Percentiles rank a stretch among this genome's conserved stretches.
These are phyloP conservation scores for Drosophila ambigua DNA, from an alignment of 1,140 invertebrate genomes.

Conservation along the genomic window DNA sequence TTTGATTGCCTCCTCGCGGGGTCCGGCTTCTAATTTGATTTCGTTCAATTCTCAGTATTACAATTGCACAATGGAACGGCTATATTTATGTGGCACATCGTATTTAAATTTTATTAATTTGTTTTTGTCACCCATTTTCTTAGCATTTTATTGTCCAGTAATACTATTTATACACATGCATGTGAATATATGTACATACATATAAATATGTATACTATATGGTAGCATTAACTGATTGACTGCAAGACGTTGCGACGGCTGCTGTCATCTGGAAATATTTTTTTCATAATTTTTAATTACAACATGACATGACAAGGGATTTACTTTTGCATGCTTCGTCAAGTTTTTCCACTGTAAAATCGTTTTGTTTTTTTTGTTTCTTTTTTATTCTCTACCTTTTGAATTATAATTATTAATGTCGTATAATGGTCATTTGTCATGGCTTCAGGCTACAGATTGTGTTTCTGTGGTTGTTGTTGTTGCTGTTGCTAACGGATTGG, in stretches of 20 bases:
- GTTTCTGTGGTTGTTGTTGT: conserved; percentile 21
- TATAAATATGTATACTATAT: not conserved
- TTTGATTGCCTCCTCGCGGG: conserved; percentile 29
- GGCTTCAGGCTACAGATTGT: conserved; percentile 38
- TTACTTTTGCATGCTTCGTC: conserved; percentile 57
- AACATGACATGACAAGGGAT: conserved; percentile 80
- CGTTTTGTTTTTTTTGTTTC: conserved; percentile 18
- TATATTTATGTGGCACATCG: conserved; percentile 38
- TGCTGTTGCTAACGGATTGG: conserved; percentile 40
- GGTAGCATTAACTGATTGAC: conserved; percentile 35
- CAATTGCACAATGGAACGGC: conserved; percentile 50
- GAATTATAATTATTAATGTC: conserved; percentile 80
- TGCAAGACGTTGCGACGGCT: conserved; percentile 5
- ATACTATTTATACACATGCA: no score
- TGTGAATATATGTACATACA: no score
- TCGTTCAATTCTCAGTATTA: conserved; percentile 29
- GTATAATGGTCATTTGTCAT: conserved; percentile 74
- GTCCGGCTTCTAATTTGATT: conserved; percentile 56
- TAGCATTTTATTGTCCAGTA: not conserved
- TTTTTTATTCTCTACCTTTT: conserved; percentile 55
- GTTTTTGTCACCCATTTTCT: conserved; percentile 26
- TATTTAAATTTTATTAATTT: conserved; percentile 31
- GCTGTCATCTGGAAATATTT: conserved; percentile 39
- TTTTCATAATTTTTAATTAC: conserved; percentile 75
- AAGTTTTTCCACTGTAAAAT: conserved; percentile 73